Evolutionary conservation across 2,797 vertebrate genomes (phyloP).

Genomic region (Lutjanus argentimaculatus): DNA sequence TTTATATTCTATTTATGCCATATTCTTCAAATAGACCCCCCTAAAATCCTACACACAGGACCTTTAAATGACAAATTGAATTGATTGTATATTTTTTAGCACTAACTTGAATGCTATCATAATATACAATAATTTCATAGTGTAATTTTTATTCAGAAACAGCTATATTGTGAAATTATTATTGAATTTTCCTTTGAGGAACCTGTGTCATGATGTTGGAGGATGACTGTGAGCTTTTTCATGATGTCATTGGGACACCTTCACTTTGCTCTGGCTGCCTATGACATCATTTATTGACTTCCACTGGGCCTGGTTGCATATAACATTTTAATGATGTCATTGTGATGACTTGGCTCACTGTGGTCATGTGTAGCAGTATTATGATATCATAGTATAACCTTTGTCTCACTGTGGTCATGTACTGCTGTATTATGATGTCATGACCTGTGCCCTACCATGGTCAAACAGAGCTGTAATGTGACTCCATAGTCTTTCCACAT

Average conservation of each 20-base stretch:
- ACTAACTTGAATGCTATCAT: background rate
- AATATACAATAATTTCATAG: background rate
- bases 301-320: background rate
- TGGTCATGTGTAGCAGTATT: background rate
- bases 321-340: background rate
- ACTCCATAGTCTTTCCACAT: background rate
- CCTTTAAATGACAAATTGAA: too few relatives aligned
- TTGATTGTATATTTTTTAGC: background rate
- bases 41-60: too few relatives aligned
- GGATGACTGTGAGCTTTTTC: background rate
- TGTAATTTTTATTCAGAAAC: background rate
- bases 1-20: too few relatives aligned
- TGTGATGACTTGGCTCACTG: background rate
- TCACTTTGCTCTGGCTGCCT: background rate
- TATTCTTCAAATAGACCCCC: too few relatives aligned
- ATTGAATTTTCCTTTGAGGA: too few relatives aligned
- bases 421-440: constrained; percentile 4
- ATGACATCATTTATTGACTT: background rate
- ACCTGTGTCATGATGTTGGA: background rate
- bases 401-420: background rate
- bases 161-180: background rate
- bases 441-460: background rate
- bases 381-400: background rate
- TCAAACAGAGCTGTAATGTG: constrained; percentile 1
- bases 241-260: background rate